Conservation (phyloP, 2,113 vertebrate genomes). For the Emberiza fucata region DNA sequence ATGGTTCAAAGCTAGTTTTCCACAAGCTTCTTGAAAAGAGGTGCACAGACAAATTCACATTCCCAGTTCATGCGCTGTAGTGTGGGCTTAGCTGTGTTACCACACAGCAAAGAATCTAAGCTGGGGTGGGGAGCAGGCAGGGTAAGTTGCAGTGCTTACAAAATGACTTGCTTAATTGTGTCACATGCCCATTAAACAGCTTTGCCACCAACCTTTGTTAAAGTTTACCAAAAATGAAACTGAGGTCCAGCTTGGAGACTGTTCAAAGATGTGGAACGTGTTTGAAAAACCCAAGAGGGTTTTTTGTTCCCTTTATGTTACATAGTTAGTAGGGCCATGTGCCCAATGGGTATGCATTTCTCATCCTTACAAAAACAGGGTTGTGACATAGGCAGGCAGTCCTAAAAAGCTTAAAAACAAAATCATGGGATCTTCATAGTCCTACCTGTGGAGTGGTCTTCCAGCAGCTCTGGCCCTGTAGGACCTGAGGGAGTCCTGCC, state of each 20-base stretch:
- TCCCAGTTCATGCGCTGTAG: neutral
- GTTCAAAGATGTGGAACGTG: neutral
- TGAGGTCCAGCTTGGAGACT: neutral
- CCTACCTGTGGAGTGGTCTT: neutral
- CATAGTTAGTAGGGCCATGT: neutral
- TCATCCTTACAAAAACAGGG: neutral
- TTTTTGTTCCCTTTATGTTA: neutral
- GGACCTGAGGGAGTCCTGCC: neutral
- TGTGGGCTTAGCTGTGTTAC: neutral
- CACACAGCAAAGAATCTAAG: neutral
- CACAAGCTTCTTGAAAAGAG: neutral
- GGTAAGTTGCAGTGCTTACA: neutral
- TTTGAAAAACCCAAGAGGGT: neutral
- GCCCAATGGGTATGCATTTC: accelerated
- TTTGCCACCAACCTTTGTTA: constrained; percentile 2
- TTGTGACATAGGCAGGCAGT: neutral
- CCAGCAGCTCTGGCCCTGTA: neutral
- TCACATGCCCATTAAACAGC: neutral
- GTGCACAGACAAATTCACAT: neutral
- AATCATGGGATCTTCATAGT: neutral
- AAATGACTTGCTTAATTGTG: neutral
- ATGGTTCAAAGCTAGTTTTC: constrained; percentile 23
- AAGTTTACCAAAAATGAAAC: constrained; percentile 24
- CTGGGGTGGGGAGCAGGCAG: neutral
- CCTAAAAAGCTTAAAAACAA: neutral